These are phyloP conservation scores for Nycticebus coucang DNA, from an alignment of 2,113 vertebrate genomes.

Conservation along the genomic window DNA sequence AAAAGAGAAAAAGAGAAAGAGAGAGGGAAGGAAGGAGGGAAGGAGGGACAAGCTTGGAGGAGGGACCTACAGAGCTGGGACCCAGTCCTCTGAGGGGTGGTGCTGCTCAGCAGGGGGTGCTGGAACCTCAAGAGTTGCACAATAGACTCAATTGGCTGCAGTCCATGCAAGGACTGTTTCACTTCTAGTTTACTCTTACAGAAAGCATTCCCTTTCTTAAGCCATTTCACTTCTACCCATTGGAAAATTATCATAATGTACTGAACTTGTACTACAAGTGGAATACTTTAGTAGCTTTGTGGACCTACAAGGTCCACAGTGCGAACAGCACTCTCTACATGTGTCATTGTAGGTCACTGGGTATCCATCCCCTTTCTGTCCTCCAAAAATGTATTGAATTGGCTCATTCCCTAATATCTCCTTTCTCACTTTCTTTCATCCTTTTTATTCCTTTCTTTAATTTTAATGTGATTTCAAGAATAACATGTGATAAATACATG, in stretches of 20 bases:
- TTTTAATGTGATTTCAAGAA: constrained; percentile 49
- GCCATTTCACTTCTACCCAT: neutral
- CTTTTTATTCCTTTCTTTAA: constrained; percentile 20
- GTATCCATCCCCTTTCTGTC: neutral
- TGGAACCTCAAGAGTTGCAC: neutral
- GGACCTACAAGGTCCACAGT: neutral
- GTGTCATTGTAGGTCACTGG: neutral
- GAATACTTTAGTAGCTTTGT: neutral
- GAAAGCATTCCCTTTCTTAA: neutral
- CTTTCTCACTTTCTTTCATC: constrained; percentile 8
- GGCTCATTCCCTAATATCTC: neutral
- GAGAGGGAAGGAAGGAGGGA: too few relatives aligned
- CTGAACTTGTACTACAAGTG: neutral
- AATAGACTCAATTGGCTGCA: neutral
- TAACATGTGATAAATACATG: neutral
- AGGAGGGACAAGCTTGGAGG: neutral
- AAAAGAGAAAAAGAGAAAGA: too few relatives aligned
- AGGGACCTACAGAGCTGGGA: neutral
- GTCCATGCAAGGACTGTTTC: neutral
- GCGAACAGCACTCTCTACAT: neutral
- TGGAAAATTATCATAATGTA: neutral
- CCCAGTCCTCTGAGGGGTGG: neutral
- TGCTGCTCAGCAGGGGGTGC: neutral
- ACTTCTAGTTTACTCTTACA: neutral
- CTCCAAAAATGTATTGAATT: constrained; percentile 3